Conservation (phyloP, 2,113 vertebrate genomes). For the Bos javanicus region DNA sequence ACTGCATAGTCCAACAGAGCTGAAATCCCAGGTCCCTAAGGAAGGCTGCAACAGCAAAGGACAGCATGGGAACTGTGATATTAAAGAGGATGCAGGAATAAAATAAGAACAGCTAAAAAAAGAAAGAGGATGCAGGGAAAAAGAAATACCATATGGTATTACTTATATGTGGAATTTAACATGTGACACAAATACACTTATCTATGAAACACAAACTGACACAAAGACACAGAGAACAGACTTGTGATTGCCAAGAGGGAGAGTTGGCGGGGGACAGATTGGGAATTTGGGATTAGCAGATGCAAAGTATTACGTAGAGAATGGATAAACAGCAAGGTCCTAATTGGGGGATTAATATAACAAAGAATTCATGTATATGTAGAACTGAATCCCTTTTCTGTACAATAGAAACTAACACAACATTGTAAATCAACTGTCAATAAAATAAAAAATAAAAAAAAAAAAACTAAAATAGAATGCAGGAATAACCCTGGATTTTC, state of each 20-base stretch:
- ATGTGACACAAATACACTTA: background rate
- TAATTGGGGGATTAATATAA: background rate
- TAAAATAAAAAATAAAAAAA: background rate
- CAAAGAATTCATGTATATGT: background rate
- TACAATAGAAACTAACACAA: background rate
- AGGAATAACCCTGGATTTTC: background rate
- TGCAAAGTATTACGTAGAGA: background rate
- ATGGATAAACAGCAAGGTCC: background rate
- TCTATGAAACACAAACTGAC: background rate
- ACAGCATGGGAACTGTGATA: background rate
- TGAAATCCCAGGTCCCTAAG: background rate
- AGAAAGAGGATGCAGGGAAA: background rate
- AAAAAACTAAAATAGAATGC: background rate
- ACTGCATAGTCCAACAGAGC: background rate
- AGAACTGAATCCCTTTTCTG: background rate
- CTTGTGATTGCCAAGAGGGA: background rate
- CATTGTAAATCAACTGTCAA: background rate
- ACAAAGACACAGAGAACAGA: background rate
- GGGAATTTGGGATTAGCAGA: background rate
- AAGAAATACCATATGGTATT: background rate
- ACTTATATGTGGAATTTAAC: background rate
- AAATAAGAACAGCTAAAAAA: background rate
- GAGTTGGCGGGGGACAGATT: background rate
- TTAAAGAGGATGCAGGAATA: background rate
- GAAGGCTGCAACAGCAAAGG: background rate